phyloP scores from a whole-genome alignment of 2,888 invertebrate species.

The Epiperipatus broadwayi region DNA sequence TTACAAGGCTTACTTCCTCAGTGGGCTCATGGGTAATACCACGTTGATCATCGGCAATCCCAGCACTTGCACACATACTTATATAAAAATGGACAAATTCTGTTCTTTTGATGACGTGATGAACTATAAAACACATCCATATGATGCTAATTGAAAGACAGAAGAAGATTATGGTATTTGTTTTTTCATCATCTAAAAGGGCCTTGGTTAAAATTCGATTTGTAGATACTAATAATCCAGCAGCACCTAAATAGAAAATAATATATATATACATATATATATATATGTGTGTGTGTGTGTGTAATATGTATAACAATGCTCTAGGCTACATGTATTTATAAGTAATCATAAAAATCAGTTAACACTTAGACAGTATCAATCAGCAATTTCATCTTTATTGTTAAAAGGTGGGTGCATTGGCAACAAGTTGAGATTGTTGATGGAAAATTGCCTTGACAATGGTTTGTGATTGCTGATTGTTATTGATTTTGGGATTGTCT shows the following conservation, averaged over 20 bases:
- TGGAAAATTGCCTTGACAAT: too few relatives aligned
- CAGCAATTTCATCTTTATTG: too few relatives aligned
- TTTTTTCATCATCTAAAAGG: slow-evolving; percentile 49
- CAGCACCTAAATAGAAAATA: slow-evolving; percentile 41
- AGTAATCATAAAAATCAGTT: too few relatives aligned
- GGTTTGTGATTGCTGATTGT: too few relatives aligned
- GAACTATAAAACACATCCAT: slow-evolving; percentile 52
- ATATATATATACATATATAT: too few relatives aligned
- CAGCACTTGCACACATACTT: slow-evolving; percentile 37
- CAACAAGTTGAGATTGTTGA: too few relatives aligned
- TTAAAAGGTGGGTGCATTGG: too few relatives aligned
- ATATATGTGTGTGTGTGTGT: too few relatives aligned
- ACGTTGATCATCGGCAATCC: slow-evolving; percentile 31
- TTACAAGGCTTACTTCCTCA: slow-evolving; percentile 60
- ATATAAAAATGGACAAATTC: slow-evolving; percentile 67
- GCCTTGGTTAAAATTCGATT: slow-evolving; percentile 67
- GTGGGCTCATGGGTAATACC: slow-evolving; percentile 63
- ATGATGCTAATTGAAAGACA: slow-evolving; percentile 55
- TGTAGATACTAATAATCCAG: slow-evolving; percentile 65
- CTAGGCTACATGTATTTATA: too few relatives aligned
- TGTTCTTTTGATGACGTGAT: slow-evolving; percentile 53
- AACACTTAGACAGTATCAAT: too few relatives aligned
- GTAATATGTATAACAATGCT: too few relatives aligned
- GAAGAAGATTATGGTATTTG: slow-evolving; percentile 72
- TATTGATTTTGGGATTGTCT: too few relatives aligned